Percentiles rank a stretch among this genome's conserved stretches.
These are phyloP conservation scores for Karalla daura DNA, from an alignment of 2,797 vertebrate species.

Conservation along the genomic window DNA sequence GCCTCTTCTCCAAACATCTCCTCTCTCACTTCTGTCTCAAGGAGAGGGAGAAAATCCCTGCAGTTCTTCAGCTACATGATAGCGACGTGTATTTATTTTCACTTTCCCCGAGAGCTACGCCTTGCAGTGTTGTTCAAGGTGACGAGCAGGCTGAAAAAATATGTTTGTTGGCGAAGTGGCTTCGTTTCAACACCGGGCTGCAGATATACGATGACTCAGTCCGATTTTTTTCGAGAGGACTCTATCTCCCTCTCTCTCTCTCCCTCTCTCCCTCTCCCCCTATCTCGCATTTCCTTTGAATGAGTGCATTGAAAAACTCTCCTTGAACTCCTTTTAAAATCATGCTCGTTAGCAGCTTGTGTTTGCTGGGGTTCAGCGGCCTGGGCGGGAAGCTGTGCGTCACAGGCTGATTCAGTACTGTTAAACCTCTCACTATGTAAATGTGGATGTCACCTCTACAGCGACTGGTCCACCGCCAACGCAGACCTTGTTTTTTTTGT, in stretches of 20 bases:
- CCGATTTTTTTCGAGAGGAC: constrained; percentile 11
- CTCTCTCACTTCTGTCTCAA: neutral
- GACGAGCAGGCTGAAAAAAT: constrained; percentile 53
- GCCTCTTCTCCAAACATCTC: neutral
- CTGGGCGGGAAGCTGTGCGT: constrained; percentile 1
- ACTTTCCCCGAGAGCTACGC: constrained; percentile 37
- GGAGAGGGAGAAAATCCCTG: neutral
- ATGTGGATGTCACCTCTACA: constrained; percentile 12
- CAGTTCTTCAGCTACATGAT: constrained; percentile 18
- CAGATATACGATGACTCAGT: constrained; percentile 26
- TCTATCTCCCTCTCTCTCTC: neutral
- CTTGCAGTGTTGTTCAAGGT: constrained; percentile 29
- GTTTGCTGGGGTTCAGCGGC: constrained; percentile 28
- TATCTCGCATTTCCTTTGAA: too few relatives aligned
- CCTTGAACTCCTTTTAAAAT: constrained; percentile 17
- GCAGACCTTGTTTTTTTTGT: too few relatives aligned
- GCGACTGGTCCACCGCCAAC: neutral
- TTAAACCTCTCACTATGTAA: constrained; percentile 12
- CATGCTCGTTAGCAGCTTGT: neutral
- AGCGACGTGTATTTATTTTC: constrained; percentile 52
- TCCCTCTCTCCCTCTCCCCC: too few relatives aligned
- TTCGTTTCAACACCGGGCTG: constrained; percentile 17
- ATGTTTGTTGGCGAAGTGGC: constrained; percentile 55
- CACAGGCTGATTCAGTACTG: constrained; percentile 8
- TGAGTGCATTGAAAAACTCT: constrained; percentile 10